Conservation (phyloP, 2,113 vertebrate species). For the Chionomys nivalis region DNA sequence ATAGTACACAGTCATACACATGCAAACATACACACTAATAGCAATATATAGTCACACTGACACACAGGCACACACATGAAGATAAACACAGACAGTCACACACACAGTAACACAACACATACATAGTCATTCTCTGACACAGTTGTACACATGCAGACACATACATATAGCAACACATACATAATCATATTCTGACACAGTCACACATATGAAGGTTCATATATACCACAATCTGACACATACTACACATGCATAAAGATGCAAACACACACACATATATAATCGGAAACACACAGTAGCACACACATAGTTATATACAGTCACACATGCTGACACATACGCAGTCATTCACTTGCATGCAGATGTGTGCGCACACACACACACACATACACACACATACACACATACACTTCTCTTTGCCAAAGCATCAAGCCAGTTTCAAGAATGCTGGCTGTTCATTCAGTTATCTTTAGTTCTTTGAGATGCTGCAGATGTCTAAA, state of each 20-base stretch:
- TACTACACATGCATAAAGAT: neutral
- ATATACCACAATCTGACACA: neutral
- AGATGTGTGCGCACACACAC: too few species aligned
- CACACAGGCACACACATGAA: too few species aligned
- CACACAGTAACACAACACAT: neutral
- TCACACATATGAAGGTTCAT: neutral
- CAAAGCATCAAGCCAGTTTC: neutral
- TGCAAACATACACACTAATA: neutral
- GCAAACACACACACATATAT: neutral
- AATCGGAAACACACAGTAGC: neutral
- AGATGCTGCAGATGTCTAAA: constrained; percentile 59
- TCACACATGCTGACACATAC: neutral
- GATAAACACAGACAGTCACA: neutral
- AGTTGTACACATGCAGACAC: neutral
- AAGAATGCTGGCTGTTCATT: constrained; percentile 8
- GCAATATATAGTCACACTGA: neutral
- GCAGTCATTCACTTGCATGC: neutral
- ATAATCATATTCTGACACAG: neutral
- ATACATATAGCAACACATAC: neutral
- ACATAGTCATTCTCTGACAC: neutral
- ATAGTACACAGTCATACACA: too few species aligned
- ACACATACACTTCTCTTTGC: neutral
- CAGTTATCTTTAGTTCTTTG: constrained; percentile 47
- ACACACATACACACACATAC: neutral
- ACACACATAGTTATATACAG: neutral